Evolutionary conservation across 2,113 vertebrate species (phyloP).

Genomic region (Platysternon megacephalum): DNA sequence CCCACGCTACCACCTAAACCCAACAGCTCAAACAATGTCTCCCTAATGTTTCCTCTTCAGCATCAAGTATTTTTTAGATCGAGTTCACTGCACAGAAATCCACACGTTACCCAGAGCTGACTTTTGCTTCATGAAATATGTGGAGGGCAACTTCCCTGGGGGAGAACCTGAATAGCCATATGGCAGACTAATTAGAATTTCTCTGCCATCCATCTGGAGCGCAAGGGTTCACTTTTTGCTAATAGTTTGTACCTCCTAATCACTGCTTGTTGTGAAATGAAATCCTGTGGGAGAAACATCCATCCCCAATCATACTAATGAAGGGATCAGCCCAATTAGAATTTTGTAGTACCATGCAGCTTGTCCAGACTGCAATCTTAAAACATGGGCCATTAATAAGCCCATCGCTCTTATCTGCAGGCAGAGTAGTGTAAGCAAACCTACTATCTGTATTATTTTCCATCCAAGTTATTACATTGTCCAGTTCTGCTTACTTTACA

Average conservation of each 20-base stretch:
- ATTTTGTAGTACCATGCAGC: accelerated
- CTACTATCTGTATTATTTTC: accelerated
- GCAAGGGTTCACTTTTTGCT: accelerated
- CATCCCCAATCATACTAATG: neutral
- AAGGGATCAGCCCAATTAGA: neutral
- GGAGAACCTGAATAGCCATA: accelerated
- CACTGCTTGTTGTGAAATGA: neutral
- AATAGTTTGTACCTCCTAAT: neutral
- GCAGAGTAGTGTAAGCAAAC: neutral
- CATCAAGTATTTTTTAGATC: accelerated
- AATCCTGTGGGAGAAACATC: neutral
- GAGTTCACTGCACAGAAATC: accelerated
- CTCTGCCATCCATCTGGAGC: accelerated
- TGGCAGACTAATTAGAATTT: accelerated
- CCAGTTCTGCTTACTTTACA: neutral
- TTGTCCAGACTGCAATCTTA: neutral
- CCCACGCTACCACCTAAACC: neutral
- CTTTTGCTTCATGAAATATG: accelerated
- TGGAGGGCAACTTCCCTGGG: neutral
- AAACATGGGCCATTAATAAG: neutral
- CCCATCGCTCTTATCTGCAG: neutral
- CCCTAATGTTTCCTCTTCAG: too few species aligned
- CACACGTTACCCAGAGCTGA: accelerated
- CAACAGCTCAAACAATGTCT: accelerated
- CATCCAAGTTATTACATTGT: neutral